Evolutionary conservation across 2,113 vertebrate species (phyloP), one percentile per base, ranked within the genome.

Genomic region (Heterocephalus glaber): DNA sequence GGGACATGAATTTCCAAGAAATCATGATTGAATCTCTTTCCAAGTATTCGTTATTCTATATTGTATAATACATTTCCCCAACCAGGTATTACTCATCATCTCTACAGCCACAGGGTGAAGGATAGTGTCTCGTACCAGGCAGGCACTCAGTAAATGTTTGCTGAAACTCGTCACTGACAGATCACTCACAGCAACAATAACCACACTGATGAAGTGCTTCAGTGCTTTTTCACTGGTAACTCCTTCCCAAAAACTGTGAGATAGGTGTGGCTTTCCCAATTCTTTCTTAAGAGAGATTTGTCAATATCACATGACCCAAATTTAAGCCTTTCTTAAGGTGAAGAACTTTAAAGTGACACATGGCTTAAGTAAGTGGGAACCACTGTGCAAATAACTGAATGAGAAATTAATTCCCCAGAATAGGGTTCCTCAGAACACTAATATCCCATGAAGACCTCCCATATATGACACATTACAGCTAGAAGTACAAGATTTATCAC

Each of bases 321-420:
- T 11, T 20, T 52, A 86, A 89, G 41, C 11, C 38, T 80, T 84
- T 54, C 72, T 82, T 83, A 54, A 72, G 79, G n/a, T 0, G 28
- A 74, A 95, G 49, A 44, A 24, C 70, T 86, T 93, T 52, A 66
- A 44, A 74, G 76, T 20, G 72, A 85, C 52, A 61, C 16, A 19
- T 38, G 22, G 68, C 79, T 86, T 86, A 12, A 89, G 66, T 65
- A 72, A 30, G 16, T 68, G 92, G 80, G 61, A 89, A 56, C 7
- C 26, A 35, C 4, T 35, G 12, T 83, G 77, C 72, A 86, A 63
- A 33, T 26, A 28, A 74, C 3, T 49, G 47, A 9, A 49, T 49
- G 47, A 49, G 47, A 49, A 49, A 49, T 6, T 49, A 49, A 49
- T 49, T 49, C 9, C 47, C 47, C 9, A 49, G 47, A 47, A 38